Base-by-base conservation (phyloP, 2,797 vertebrate species). In the Argentina silus region DNA sequence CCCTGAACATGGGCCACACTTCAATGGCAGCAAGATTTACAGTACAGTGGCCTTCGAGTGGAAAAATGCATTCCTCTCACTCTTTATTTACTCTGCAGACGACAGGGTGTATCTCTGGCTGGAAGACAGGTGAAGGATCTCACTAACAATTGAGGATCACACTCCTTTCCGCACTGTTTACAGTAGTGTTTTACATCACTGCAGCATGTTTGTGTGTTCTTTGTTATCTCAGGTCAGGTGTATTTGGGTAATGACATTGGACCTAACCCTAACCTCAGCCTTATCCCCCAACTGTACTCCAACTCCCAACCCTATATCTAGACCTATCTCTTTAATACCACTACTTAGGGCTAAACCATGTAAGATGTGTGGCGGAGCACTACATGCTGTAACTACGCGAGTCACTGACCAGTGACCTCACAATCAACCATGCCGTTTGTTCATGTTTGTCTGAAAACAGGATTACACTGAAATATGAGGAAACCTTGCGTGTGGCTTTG, bases 391-490 rank as follows among this genome's bases (percentile, higher is more conserved):
- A 60, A 43, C 7, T 3, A 67, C 23, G 11, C 23, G 1, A 67
- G 19, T 7, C 45, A 14, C 27, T 43, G 27, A 68, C 15, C 48
- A 9, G 14, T n/a, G 50, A 43, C 48, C 15, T 68, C 8, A 36
- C 15, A 0, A 43, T 15, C 51, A 68, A 55, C 66, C 15, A 36
- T 42, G 27, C 15, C 27, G 36, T 12, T 56, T 56, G 36, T 43
- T 27, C 55, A 12, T 36, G 23, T 17, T 17, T 62, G 87, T 90
- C 87, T 88, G 85, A 81, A 61, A 79, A 69, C 79, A 77, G 86
- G 88, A 85, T 91, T 88, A 90, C 53, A 5, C 15, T 72, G 82
- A 88, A 88, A 88, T 78, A 85, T 84, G 90, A 92, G 85, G 84
- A 87, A 86, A 89, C 65, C 1, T 77, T 70, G 86, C 27, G 57